A percentile compares a stretch with the other conserved stretches of the same genome.
phyloP scores from a whole-genome alignment of 2,797 vertebrate species.

The Anguilla marmorata region DNA sequence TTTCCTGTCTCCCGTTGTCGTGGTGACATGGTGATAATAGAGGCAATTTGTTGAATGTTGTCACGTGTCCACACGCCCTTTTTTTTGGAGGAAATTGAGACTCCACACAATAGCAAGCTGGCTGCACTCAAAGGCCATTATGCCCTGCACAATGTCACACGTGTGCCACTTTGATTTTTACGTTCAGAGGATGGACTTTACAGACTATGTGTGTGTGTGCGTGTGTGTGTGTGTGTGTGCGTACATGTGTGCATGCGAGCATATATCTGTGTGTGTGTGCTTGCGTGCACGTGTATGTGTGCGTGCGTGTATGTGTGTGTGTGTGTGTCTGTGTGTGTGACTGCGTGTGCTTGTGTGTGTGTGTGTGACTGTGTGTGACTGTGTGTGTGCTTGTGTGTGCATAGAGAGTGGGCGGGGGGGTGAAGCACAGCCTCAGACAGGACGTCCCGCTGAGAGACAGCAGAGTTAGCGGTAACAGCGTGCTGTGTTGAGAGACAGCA shows the following conservation, averaged over 20 bases:
- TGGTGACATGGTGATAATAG: background rate
- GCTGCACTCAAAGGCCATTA: background rate
- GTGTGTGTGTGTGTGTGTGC: too few species aligned
- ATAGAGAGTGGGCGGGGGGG: too few species aligned
- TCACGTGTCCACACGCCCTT: background rate
- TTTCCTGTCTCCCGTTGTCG: background rate
- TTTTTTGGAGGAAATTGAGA: background rate
- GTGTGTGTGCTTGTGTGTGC: slow-evolving; percentile 39
- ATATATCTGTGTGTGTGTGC: too few species aligned
- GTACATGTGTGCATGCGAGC: too few species aligned
- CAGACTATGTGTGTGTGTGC: too few species aligned
- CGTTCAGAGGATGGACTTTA: too few species aligned
- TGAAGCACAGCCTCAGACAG: too few species aligned
- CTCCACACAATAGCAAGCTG: background rate
- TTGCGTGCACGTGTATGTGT: background rate
- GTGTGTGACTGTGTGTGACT: background rate
- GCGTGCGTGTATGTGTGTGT: background rate
- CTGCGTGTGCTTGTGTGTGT: background rate
- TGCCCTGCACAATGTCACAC: background rate
- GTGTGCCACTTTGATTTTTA: background rate
- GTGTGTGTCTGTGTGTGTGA: background rate
- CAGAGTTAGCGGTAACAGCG: too few species aligned
- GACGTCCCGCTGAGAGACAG: too few species aligned
- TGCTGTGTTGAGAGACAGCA: too few species aligned
- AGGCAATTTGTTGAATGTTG: background rate